Percentiles rank a stretch among this genome's conserved stretches.
Conservation (phyloP, 2,888 invertebrate species). For the Cheiracanthium punctorium region DNA sequence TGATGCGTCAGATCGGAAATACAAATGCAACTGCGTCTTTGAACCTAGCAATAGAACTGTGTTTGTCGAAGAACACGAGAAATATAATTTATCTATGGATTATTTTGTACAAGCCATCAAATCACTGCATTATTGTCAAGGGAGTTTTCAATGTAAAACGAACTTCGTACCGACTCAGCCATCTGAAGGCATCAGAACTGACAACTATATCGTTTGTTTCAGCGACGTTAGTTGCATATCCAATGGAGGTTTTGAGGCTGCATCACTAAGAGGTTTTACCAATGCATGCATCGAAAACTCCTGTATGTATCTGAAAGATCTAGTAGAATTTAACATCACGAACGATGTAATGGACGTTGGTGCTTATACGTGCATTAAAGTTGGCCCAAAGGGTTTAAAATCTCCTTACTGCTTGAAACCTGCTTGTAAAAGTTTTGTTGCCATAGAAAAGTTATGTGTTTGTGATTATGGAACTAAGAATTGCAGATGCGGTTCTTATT, state of each 20-base stretch:
- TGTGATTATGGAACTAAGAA: constrained; percentile 34
- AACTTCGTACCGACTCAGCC: constrained; percentile 41
- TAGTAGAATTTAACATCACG: constrained; percentile 44
- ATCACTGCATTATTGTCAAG: constrained; percentile 48
- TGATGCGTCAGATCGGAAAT: constrained; percentile 34
- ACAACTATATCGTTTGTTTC: constrained; percentile 52
- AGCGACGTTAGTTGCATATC: constrained; percentile 49
- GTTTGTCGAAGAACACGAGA: constrained; percentile 29
- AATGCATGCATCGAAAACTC: constrained; percentile 30
- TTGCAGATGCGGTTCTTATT: constrained; percentile 48
- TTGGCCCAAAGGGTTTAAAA: constrained; percentile 33
- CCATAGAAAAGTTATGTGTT: constrained; percentile 47
- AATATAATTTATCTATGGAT: constrained; percentile 36
- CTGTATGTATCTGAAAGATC: constrained; percentile 46
- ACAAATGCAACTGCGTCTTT: constrained; percentile 38
- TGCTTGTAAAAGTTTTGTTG: constrained; percentile 53
- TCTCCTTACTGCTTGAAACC: constrained; percentile 55
- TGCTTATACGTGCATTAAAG: constrained; percentile 47
- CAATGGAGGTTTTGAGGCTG: constrained; percentile 30
- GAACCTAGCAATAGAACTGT: constrained; percentile 42
- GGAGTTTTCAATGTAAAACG: constrained; percentile 50
- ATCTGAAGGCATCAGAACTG: constrained; percentile 36
- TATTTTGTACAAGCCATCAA: constrained; percentile 50
- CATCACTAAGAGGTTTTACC: constrained; percentile 13
- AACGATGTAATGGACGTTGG: constrained; percentile 43